phyloP scores from a whole-genome alignment of 2,797 vertebrate species.

The Distichodus sexfasciatus region DNA sequence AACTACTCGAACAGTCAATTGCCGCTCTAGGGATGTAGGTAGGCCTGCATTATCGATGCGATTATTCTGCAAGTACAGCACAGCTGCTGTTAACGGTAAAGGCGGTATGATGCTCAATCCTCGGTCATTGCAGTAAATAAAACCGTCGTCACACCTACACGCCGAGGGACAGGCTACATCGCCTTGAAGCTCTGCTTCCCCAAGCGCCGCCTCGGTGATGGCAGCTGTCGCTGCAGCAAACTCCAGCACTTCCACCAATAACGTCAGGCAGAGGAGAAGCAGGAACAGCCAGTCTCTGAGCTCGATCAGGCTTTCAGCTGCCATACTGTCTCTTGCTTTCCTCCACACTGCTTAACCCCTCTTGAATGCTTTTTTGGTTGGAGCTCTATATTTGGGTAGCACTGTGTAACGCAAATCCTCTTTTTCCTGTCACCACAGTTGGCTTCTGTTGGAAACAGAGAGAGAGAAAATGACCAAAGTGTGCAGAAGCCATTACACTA shows the following conservation, averaged over 20 bases:
- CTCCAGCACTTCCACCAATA: constrained; percentile 86
- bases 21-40: constrained; percentile 77
- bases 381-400: not conserved
- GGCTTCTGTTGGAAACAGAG: constrained; percentile 29
- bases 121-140: constrained; percentile 96
- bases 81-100: constrained; percentile 85
- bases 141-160: constrained; percentile 90
- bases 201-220: constrained; percentile 72
- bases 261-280: constrained; percentile 86
- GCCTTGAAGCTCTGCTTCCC: constrained; percentile 66
- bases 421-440: not conserved
- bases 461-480: not conserved
- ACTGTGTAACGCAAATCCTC: not conserved
- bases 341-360: constrained; percentile 4
- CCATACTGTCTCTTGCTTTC: constrained; percentile 65
- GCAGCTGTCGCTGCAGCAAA: constrained; percentile 76
- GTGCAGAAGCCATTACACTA: not conserved
- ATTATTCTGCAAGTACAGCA: constrained; percentile 98
- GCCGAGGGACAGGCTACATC: constrained; percentile 84
- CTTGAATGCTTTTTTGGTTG: constrained; percentile 3
- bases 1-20: constrained; percentile 81
- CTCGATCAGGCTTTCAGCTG: constrained; percentile 78
- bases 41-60: constrained; percentile 87
- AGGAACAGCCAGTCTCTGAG: constrained; percentile 90
- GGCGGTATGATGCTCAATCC: constrained; percentile 86